Percentiles rank a stretch among this genome's conserved stretches.
These are phyloP conservation scores for Gambusia holbrooki DNA, from an alignment of 2,113 vertebrate genomes.

Conservation along the genomic window DNA sequence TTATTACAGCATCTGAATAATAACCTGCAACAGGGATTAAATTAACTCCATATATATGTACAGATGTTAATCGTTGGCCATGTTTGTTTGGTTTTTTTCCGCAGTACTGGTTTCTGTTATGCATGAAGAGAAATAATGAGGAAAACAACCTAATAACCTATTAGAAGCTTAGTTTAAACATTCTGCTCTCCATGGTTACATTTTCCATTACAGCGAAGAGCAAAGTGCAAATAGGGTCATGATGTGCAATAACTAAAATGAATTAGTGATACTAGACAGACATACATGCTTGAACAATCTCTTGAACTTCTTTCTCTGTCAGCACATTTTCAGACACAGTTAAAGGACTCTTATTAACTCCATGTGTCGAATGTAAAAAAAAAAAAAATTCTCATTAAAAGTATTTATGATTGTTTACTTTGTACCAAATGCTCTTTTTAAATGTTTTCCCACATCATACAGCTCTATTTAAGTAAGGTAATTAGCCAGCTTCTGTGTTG, in stretches of 20 bases:
- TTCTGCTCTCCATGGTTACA: neutral
- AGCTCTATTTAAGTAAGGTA: neutral
- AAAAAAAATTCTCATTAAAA: neutral
- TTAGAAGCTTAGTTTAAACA: no score
- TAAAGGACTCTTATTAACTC: neutral
- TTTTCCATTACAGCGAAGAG: neutral
- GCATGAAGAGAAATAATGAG: neutral
- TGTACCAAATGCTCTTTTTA: neutral
- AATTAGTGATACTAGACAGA: neutral
- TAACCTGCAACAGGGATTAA: neutral
- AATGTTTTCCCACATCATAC: neutral
- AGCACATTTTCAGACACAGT: neutral
- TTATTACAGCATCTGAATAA: neutral
- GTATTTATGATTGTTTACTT: neutral
- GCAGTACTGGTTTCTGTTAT: neutral
- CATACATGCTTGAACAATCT: neutral
- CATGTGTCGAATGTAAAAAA: neutral
- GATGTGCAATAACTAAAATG: neutral
- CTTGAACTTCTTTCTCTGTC: neutral
- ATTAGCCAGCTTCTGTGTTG: neutral
- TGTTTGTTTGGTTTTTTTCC: neutral
- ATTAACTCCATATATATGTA: neutral
- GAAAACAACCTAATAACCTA: neutral
- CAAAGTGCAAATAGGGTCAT: neutral
- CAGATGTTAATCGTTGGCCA: no score